Evolutionary conservation across 2,797 vertebrate genomes (phyloP).

Genomic region (Malacoraja senta): DNA sequence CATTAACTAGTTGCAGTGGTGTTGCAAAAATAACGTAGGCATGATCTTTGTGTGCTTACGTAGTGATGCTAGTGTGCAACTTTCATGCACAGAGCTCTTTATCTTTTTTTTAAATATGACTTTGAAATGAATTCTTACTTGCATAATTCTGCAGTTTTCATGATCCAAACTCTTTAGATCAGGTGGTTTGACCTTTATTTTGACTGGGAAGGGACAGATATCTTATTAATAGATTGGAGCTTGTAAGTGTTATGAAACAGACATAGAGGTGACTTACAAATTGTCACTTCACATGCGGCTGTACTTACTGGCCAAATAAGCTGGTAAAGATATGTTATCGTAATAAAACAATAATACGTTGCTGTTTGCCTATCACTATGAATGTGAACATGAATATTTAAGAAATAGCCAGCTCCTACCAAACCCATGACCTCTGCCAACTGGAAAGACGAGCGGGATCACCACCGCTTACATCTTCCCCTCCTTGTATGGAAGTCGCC

Average conservation of each 20-base stretch:
- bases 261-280: slow-evolving; percentile 20
- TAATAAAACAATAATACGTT: not conserved
- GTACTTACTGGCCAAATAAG: not conserved
- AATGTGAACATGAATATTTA: not conserved
- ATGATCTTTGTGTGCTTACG: not conserved
- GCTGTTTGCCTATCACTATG: not conserved
- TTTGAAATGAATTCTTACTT: not conserved
- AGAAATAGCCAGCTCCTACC: not conserved
- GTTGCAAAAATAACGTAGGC: not conserved
- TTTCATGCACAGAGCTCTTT: not conserved
- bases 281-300: not conserved
- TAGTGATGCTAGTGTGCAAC: not conserved
- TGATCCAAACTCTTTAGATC: not conserved
- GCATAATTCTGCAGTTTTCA: not conserved
- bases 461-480: no score
- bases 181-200: not conserved
- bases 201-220: not conserved
- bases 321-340: not conserved
- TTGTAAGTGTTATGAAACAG: not conserved
- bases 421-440: no score
- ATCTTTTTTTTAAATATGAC: not conserved
- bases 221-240: not conserved
- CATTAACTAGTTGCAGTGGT: not conserved
- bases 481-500: no score
- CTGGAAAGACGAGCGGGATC: no score